phyloP scores from a whole-genome alignment of 2,888 invertebrate species.

The Apamea monoglypha region DNA sequence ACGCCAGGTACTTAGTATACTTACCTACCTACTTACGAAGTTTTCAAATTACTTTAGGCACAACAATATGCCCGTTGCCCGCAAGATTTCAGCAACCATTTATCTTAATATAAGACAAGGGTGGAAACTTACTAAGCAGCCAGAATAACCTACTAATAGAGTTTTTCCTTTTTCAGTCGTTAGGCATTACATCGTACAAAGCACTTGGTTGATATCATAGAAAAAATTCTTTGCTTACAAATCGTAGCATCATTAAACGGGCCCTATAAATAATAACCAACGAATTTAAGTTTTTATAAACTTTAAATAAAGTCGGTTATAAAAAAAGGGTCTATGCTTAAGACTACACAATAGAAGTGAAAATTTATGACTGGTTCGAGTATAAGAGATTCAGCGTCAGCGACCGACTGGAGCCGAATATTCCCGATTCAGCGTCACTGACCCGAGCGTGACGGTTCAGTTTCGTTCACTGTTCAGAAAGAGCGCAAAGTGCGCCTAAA shows the following conservation, averaged over 20 bases:
- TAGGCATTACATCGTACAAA: neutral
- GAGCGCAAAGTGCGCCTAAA: too few relatives aligned
- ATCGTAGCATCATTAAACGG: neutral
- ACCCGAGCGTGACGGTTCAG: too few relatives aligned
- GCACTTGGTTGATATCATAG: neutral
- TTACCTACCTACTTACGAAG: neutral
- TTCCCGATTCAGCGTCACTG: too few relatives aligned
- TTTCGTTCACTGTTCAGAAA: too few relatives aligned
- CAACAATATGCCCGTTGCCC: conserved; percentile 13
- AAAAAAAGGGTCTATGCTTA: too few relatives aligned
- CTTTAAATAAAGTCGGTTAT: too few relatives aligned
- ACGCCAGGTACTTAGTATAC: neutral
- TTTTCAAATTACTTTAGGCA: neutral
- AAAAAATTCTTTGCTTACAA: too few relatives aligned
- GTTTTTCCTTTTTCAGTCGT: neutral
- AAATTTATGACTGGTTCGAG: too few relatives aligned
- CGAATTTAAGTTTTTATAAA: neutral
- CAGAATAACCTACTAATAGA: conserved; percentile 7
- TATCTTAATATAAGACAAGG: conserved; percentile 29
- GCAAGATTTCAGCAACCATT: conserved; percentile 21
- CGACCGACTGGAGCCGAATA: too few relatives aligned
- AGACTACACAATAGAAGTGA: too few relatives aligned
- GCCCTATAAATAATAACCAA: neutral
- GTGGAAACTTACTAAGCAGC: neutral
- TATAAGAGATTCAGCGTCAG: too few relatives aligned